Percentiles rank a stretch among this genome's conserved stretches.
Conservation (phyloP, 2,113 vertebrate species). For the Pandion haliaetus region DNA sequence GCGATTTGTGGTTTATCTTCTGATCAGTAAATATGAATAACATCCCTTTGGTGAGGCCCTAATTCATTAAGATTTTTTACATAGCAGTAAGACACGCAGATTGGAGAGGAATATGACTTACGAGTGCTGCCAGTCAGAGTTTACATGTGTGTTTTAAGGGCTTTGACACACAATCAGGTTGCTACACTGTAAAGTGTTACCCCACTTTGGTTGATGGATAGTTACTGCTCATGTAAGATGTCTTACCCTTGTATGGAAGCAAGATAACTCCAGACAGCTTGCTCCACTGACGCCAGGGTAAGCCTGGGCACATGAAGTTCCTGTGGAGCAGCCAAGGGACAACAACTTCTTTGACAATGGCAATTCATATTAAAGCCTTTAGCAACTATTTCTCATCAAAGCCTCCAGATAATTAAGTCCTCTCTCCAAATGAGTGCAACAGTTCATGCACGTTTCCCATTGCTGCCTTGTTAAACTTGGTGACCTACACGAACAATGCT, state of each 20-base stretch:
- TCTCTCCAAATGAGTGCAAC: not conserved
- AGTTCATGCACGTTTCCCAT: not conserved
- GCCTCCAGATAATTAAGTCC: not conserved
- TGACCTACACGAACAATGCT: not conserved
- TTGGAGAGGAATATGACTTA: not conserved
- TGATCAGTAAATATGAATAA: not conserved
- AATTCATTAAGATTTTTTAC: not conserved
- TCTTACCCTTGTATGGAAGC: not conserved
- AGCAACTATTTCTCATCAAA: constrained; percentile 1
- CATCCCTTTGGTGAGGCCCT: not conserved
- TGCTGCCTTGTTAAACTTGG: not conserved
- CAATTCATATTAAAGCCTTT: not conserved
- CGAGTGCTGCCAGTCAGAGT: not conserved
- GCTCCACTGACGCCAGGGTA: accelerated
- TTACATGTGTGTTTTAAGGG: not conserved
- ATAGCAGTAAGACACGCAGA: accelerated
- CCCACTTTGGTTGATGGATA: accelerated
- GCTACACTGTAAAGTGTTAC: not conserved
- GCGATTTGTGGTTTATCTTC: not conserved
- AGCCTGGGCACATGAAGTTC: not conserved
- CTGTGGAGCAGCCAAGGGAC: accelerated
- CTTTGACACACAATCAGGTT: not conserved
- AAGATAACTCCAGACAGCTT: not conserved
- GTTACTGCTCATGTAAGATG: not conserved
- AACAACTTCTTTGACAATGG: not conserved